These are phyloP conservation scores for Pseudomyrmex dendroicus DNA, from an alignment of 1,140 invertebrate genomes.

Conservation along the genomic window DNA sequence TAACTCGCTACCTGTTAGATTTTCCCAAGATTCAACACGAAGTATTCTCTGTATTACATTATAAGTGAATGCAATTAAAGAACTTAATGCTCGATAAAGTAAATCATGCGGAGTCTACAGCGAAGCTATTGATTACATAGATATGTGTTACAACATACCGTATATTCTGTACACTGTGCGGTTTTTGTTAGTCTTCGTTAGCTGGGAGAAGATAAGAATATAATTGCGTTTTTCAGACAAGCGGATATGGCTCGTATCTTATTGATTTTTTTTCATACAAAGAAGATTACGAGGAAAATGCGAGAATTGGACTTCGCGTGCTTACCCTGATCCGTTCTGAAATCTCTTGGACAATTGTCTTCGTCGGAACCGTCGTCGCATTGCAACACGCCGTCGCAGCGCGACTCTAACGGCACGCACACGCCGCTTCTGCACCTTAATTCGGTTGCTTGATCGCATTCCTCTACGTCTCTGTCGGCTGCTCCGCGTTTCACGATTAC, in stretches of 20 bases:
- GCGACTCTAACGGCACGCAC: conserved; percentile 85
- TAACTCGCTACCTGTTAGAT: neutral
- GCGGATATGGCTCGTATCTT: neutral
- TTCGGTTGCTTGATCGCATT: conserved; percentile 77
- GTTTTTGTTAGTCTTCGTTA: conserved; percentile 8
- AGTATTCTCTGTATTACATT: neutral
- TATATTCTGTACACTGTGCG: neutral
- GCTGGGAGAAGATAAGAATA: neutral
- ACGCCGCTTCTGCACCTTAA: conserved; percentile 82
- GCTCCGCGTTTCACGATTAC: conserved; percentile 26
- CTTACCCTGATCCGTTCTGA: conserved; percentile 13
- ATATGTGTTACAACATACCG: conserved; percentile 24
- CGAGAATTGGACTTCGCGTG: conserved; percentile 19
- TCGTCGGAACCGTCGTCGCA: conserved; percentile 86
- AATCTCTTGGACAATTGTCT: conserved; percentile 76
- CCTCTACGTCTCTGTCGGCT: conserved; percentile 35
- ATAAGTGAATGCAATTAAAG: neutral
- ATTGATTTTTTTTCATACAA: neutral
- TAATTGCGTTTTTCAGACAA: neutral
- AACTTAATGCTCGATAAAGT: neutral
- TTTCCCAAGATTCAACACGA: neutral
- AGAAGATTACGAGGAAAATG: neutral
- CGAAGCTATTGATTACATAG: conserved; percentile 4
- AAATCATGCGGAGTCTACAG: neutral
- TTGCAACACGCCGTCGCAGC: conserved; percentile 84